Base-by-base conservation (phyloP, 2,113 vertebrate species). In the Sciurus niger region DNA sequence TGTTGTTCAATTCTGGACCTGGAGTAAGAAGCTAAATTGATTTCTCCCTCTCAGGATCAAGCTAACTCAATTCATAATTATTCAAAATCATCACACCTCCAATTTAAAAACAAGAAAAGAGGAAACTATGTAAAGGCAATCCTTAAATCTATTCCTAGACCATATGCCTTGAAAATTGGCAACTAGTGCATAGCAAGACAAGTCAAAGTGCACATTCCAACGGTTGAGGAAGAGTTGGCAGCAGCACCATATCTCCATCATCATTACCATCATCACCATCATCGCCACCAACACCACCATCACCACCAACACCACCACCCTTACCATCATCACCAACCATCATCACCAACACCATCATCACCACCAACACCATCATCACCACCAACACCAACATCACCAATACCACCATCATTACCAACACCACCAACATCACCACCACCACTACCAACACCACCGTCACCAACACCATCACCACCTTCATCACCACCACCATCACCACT, bases 11-110 rank as follows among this genome's bases (percentile, higher is more conserved):
- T 79, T 90, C 86, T 53, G 22, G 68, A 51, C 76, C 76, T 92
- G 77, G 58, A 92, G 4, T 28, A 82, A 92, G 84, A 90, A 68
- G 46, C 74, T 74, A 79, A 92, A 85, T 43, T 76, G 51, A 93
- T 92, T 87, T 95, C 58, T 84, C 84, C 16, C 74, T 91, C 96
- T 89, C n/a, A 78, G 84, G 46, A 90, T 43, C 72, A 92, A 80
- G 79, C 40, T 63, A 93, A 79, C 20, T 84, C 25, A 32, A 63
- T 46, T 92, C 72, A 90, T 84, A 60, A 60, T 68, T 92, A 60
- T 67, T 92, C 22, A 91, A 91, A 84, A 82, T 20, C 25, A 79
- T 28, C 20, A 46, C 8, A 63, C 46, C 1, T 32, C 80, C 37
- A 82, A 83, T 18, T 48, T 10, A 63, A 63, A 63, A 25, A 63